Base-by-base conservation (phyloP, 2,888 invertebrate genomes). In the Ophion ellenae region DNA sequence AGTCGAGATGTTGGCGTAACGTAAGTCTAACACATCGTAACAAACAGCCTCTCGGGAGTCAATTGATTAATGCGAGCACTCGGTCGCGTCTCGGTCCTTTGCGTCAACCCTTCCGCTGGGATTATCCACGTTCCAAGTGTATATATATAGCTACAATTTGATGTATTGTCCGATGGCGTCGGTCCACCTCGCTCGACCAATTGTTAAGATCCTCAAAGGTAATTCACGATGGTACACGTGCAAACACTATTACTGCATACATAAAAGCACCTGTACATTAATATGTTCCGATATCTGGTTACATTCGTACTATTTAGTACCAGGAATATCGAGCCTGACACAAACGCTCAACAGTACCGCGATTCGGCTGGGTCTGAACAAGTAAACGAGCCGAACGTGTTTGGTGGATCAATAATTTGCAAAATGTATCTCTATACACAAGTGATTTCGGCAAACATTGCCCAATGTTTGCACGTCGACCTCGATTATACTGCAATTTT, bases 1-100 rank as follows among this genome's bases (percentile, higher is more conserved):
- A 36, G 69, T 66, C n/a, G 59, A 75, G 61, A 71, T 74, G 83
- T 47, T 74, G 83, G 57, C 69, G 74, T 75, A 86, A 86, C 83
- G 80, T 24, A 47, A 76, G 66, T 63, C 47, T 63, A 81, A 76
- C 75, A 70, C 40, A 69, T 67, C 57, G 69, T 83, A 81, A 84
- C 81, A 81, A 86, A 84, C 86, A 81, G 81, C 75, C 86, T 75
- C 86, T 70, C 78, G 86, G 86, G 86, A 86, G 81, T 88, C 88
- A 89, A 88, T 88, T 89, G 89, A 89, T 90, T 90, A 90, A 89
- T 89, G 87, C 69, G 81, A 86, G 85, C 85, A 84, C 86, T 89
- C 81, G 80, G 64, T 47, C 86, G 82, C 73, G 67, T 86, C 73
- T 71, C 86, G 80, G 67, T 83, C 76, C 81, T 83, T 64, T 74